A percentile compares a stretch with the other conserved stretches of the same genome.
phyloP scores from a whole-genome alignment of 2,888 invertebrate genomes.

The Globia sparganii region DNA sequence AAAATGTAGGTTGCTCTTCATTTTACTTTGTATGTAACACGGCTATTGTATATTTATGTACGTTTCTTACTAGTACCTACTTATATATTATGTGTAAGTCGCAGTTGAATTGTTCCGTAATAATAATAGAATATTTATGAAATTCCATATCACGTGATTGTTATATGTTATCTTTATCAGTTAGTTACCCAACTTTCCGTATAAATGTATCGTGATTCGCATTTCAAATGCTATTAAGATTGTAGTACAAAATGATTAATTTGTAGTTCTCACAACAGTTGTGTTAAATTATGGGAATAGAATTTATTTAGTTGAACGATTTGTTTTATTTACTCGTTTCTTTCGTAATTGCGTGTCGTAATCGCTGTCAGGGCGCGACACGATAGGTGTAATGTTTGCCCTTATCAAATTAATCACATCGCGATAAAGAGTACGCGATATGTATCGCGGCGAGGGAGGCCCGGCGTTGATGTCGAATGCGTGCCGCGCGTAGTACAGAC shows the following conservation, averaged over 20 bases:
- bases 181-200: constrained; percentile 54
- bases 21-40: constrained; percentile 21
- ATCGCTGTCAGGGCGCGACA: constrained; percentile 62
- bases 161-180: constrained; percentile 55
- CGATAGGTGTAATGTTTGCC: constrained; percentile 67
- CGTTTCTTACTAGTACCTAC: constrained; percentile 3
- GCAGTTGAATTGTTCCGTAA: constrained; percentile 46
- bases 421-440: constrained; percentile 76
- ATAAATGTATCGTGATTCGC: constrained; percentile 63
- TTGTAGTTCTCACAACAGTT: constrained; percentile 78
- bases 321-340: constrained; percentile 77
- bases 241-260: constrained; percentile 81
- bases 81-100: constrained; percentile 24
- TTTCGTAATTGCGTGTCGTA: constrained; percentile 66
- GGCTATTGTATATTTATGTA: constrained; percentile 11
- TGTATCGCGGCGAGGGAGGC: constrained; percentile 64
- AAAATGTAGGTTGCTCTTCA: no score
- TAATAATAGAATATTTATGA: constrained; percentile 35
- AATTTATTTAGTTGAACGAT: constrained; percentile 79
- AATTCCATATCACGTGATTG: constrained; percentile 48
- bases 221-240: constrained; percentile 71
- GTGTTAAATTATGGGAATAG: constrained; percentile 80
- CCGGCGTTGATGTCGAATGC: constrained; percentile 80
- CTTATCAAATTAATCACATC: constrained; percentile 81
- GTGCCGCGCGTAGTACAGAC: constrained; percentile 67